A percentile compares a stretch with the other conserved stretches of the same genome.
Evolutionary conservation across 30 jellyfish, hydroid and myxozoan genomes (phyloP).

Genomic region (Nemopilema nomurai): DNA sequence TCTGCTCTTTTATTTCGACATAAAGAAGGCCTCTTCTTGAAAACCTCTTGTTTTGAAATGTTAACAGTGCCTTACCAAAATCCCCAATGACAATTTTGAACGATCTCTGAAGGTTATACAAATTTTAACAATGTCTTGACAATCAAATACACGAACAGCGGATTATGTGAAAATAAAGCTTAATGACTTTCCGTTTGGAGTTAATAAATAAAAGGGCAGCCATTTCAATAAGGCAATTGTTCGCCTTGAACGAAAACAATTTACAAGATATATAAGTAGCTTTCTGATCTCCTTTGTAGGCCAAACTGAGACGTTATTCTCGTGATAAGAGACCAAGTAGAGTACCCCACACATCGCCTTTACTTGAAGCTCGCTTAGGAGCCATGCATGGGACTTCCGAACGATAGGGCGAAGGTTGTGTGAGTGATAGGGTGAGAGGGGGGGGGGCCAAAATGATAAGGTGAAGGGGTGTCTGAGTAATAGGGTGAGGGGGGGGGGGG

Average conservation of each 20-base stretch:
- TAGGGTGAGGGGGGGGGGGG: too few species aligned
- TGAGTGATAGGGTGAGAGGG: too few species aligned
- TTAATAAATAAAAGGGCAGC: background rate
- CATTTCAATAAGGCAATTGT: background rate
- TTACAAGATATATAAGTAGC: background rate
- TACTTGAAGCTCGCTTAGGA: background rate
- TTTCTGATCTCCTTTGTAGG: background rate
- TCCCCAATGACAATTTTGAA: conserved; percentile 9
- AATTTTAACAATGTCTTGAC: background rate
- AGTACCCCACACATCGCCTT: background rate
- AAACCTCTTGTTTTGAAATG: conserved; percentile 25
- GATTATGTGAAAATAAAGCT: background rate
- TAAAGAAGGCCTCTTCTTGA: conserved; percentile 28
- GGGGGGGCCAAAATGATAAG: too few species aligned
- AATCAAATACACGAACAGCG: background rate
- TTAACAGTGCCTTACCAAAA: conserved; percentile 39
- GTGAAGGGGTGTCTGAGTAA: too few species aligned
- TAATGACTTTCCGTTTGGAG: background rate
- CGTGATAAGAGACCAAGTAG: background rate
- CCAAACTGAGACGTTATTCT: background rate
- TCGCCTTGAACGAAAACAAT: background rate
- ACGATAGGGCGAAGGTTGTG: too few species aligned
- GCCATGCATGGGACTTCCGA: too few species aligned
- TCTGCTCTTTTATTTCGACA: conserved; percentile 4
- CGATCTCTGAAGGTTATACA: background rate